Percentiles rank a stretch among this genome's conserved stretches.
These are phyloP conservation scores for Bugula neritina DNA, from an alignment of 2,888 invertebrate species.

Conservation along the genomic window DNA sequence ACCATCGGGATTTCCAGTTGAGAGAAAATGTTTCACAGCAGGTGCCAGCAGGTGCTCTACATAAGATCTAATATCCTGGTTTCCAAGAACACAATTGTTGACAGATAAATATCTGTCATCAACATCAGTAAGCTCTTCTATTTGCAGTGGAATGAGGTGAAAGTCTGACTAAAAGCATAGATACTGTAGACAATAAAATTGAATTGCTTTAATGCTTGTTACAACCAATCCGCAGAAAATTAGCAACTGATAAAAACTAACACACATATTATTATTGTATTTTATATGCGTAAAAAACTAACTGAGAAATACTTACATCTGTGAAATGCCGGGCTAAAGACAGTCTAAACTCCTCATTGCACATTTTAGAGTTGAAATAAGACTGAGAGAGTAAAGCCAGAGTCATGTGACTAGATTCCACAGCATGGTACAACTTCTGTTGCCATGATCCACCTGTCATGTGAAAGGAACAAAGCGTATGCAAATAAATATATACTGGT, in stretches of 20 bases:
- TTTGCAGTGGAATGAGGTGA: slow-evolving; percentile 10
- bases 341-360: slow-evolving; percentile 47
- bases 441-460: slow-evolving; percentile 48
- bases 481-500: no score
- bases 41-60: not conserved
- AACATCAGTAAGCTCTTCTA: not conserved
- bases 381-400: slow-evolving; percentile 39
- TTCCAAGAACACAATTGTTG: not conserved
- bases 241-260: no score
- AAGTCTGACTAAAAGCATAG: not conserved
- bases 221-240: no score
- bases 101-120: slow-evolving; percentile 14
- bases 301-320: no score
- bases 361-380: slow-evolving; percentile 43
- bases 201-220: no score
- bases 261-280: no score
- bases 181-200: no score
- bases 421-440: slow-evolving; percentile 42
- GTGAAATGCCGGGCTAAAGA: slow-evolving; percentile 38
- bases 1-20: not conserved
- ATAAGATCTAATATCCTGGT: not conserved
- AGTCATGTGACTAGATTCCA: slow-evolving; percentile 39
- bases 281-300: no score
- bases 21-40: not conserved
- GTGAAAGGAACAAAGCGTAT: no score